Evolutionary conservation across 2,888 invertebrate species (phyloP).

Genomic region (Drosophila histrio): DNA sequence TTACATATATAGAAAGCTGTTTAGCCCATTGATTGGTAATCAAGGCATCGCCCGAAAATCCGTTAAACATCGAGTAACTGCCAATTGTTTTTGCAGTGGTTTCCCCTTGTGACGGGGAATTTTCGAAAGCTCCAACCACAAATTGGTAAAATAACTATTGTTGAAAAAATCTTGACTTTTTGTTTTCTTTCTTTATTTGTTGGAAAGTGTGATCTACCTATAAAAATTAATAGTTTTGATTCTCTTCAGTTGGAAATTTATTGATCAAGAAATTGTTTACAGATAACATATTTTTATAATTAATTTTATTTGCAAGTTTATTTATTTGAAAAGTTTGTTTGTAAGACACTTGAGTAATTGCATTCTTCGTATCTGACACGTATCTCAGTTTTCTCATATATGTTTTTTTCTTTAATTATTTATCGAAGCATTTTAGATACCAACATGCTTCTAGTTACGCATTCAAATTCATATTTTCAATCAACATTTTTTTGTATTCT

Average conservation of each 20-base stretch:
- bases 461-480: neutral
- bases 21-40: conserved; percentile 6
- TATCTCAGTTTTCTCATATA: neutral
- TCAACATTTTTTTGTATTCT: neutral
- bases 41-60: neutral
- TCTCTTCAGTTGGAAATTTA: neutral
- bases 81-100: conserved; percentile 4
- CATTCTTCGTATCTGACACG: neutral
- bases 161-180: neutral
- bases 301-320: neutral
- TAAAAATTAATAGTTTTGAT: too few species aligned
- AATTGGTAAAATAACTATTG: neutral
- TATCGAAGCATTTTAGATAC: conserved; percentile 2
- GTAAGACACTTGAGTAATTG: neutral
- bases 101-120: conserved; percentile 3
- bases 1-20: conserved; percentile 5
- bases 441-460: neutral
- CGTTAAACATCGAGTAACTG: neutral
- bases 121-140: conserved; percentile 14
- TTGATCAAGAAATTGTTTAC: neutral
- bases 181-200: neutral
- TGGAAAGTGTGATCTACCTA: neutral
- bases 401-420: conserved; percentile 7
- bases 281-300: neutral
- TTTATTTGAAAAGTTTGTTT: neutral